Evolutionary conservation across 2,797 vertebrate species (phyloP).

Genomic region (Syndactyla subalaris): DNA sequence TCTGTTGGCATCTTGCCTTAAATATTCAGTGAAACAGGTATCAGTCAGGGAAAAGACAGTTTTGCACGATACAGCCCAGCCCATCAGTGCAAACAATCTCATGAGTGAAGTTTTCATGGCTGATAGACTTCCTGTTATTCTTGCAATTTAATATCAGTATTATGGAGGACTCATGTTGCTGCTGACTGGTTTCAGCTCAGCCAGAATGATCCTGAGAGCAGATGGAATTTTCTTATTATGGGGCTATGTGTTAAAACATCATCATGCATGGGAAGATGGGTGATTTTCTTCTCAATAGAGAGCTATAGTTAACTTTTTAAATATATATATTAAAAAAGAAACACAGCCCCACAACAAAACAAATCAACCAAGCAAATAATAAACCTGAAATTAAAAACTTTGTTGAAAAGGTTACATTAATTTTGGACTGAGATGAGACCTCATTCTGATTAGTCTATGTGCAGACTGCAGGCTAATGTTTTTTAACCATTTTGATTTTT

Average conservation of each 20-base stretch:
- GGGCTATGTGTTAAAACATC: neutral
- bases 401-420: neutral
- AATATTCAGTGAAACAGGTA: neutral
- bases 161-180: neutral
- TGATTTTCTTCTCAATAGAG: neutral
- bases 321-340: neutral
- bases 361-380: neutral
- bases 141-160: neutral
- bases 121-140: slow-evolving; percentile 43
- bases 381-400: neutral
- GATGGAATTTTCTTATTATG: neutral
- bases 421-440: neutral
- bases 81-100: neutral
- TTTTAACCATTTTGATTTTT: neutral
- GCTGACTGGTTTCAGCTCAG: neutral
- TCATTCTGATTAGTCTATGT: neutral
- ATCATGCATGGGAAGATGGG: neutral
- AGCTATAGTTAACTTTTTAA: neutral
- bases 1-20: rapidly evolving
- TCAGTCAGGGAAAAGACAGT: neutral
- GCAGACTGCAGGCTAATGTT: neutral
- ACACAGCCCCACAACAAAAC: neutral
- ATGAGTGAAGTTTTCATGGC: neutral
- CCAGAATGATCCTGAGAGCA: neutral
- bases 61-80: neutral